Base-by-base conservation (phyloP, 2,113 vertebrate genomes). In the Laticauda colubrina region DNA sequence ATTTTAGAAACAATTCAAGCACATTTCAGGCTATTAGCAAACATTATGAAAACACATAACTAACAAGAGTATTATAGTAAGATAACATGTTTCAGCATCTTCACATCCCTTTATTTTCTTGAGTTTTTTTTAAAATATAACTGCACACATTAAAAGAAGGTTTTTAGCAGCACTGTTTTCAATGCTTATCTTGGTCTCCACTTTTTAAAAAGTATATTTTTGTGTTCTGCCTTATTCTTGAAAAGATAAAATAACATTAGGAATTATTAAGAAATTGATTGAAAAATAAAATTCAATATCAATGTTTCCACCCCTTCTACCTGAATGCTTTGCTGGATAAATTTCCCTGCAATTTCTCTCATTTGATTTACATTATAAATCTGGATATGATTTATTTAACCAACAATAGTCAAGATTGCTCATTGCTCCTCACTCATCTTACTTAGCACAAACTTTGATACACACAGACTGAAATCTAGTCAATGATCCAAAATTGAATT, bases 1-100 rank as follows among this genome's bases (percentile, higher is more conserved):
- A 87, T 93, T 54, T 23, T 93, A 92, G 94, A 96, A 91, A 91
- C 75, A 26, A 94, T 92, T 86, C 88, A 89, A 92, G 89, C 0
- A 2, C 48, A 93, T 86, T 93, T 18, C 91, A 9, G 87, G 91
- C 2, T 0, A 93, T 85, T 85, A 90, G 56, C 90, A 94, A 94
- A 18, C 5, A 53, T 90, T 75, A 90, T 95, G 26, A 55, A 89
- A 54, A 39, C 23, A 89, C 15, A 54, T 54, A 54, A 75, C 26
- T 90, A 69, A 75, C 45, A 90, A 26, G 75, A 53, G 91, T 3
- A 86, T 0, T 29, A 24, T 90, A 93, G 3, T 56, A 85, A 91
- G 90, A 75, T 89, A 89, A 94, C 24, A 26, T 89, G 34, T 43
- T 4, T 91, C 81, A 89, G 18, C 5, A 93, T 54, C 15, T 5